These are phyloP conservation scores for Lepus americanus DNA, from an alignment of 2,113 vertebrate species.

Conservation along the genomic window DNA sequence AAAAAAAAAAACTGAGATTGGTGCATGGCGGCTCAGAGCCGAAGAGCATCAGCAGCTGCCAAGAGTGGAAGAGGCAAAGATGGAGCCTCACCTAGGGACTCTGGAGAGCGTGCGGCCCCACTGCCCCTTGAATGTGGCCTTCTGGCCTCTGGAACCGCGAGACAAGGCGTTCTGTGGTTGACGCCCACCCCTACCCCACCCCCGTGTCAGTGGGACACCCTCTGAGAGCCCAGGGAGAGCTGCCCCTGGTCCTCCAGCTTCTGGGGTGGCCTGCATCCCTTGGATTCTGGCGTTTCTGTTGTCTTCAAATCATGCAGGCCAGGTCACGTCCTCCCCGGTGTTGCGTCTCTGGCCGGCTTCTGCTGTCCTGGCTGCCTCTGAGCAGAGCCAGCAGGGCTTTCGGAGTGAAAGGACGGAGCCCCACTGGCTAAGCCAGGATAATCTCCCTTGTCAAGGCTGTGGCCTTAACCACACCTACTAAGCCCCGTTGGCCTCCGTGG, in stretches of 20 bases:
- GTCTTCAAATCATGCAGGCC: neutral
- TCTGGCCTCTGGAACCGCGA: neutral
- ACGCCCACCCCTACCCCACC: too few species aligned
- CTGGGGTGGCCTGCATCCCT: too few species aligned
- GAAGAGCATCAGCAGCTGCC: too few species aligned
- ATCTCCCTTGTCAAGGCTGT: neutral
- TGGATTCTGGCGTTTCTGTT: neutral
- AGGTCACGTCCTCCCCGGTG: fast-evolving
- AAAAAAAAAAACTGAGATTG: too few species aligned
- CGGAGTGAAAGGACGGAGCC: neutral
- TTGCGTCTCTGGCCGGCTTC: neutral
- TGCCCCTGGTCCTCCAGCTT: neutral
- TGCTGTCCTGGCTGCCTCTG: neutral
- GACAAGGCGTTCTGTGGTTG: too few species aligned
- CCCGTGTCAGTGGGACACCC: neutral
- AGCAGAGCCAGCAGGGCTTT: neutral
- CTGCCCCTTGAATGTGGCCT: neutral
- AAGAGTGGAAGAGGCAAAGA: neutral
- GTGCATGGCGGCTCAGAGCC: neutral
- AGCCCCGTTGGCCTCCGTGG: neutral
- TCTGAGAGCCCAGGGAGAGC: fast-evolving
- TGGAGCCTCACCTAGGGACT: neutral
- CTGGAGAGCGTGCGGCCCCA: too few species aligned
- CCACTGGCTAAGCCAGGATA: too few species aligned
- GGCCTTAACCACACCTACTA: neutral